Base-by-base conservation (phyloP, 2,888 invertebrate genomes). In the Atherix ibis region DNA sequence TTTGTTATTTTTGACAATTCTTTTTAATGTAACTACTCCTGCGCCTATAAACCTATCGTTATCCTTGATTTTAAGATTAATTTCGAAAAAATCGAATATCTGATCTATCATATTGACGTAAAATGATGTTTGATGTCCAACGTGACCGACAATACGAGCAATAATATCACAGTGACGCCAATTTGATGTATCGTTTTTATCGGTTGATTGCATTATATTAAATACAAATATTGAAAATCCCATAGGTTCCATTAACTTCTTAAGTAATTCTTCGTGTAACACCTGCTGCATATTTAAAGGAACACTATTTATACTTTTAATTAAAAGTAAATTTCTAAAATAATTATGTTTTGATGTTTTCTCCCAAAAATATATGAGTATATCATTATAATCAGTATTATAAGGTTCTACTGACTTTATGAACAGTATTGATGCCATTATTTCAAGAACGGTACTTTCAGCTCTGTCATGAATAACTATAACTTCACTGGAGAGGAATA, bases 191-290 rank as follows among this genome's bases (percentile, higher is more conserved):
- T 42, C 46, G 2, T 41, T 43, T 5, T 36, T 34, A 3, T 33
- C 10, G 2, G 44, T 35, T 5, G 19, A 9, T 2, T 31, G 16
- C 16, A 30, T 19, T 17, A 44, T 37, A 0, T 54, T 52, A 5
- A 46, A 48, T 2, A 55, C 45, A 2, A 59, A 42, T 13, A 52
- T 49, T 2, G 42, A 41, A 39, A 53, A 58, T 0, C 58, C 58
- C 3, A 51, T 49, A 3, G 44, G 19, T 5, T 46, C 41, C 15
- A 40, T 39, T 3, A 59, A 18, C 26, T 49, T 51, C 2, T 31
- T 27, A 1, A 59, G 18, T 19, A 59, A 41, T 29, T 54, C 51
- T 2, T 39, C 37, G 27, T 59, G 56, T 12, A 59, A 35, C 3
- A 44, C 39, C 17, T 47, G 48, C 14, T 51, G 44, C 1, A 51